These are phyloP conservation scores for Pollenia angustigena DNA, from an alignment of 2,888 invertebrate genomes.

Conservation along the genomic window DNA sequence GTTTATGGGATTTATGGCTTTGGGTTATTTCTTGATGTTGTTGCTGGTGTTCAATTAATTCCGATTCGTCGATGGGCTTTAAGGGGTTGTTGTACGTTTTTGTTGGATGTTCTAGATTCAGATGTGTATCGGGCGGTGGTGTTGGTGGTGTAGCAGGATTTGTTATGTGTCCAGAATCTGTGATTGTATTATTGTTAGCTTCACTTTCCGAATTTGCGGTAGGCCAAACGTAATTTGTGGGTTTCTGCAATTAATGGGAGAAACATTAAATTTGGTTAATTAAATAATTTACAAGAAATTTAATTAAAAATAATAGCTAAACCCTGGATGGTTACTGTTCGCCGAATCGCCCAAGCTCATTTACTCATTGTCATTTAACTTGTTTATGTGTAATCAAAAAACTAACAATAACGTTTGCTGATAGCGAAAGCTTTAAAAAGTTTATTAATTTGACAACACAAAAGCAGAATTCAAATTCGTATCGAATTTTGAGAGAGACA, in stretches of 20 bases:
- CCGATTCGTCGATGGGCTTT: constrained; percentile 53
- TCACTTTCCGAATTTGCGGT: constrained; percentile 75
- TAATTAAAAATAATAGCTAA: too few species aligned
- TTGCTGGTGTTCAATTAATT: constrained; percentile 63
- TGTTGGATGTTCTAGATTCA: constrained; percentile 56
- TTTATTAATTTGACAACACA: too few species aligned
- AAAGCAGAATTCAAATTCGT: too few species aligned
- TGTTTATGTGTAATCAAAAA: too few species aligned
- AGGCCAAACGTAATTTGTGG: constrained; percentile 87
- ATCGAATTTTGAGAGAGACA: too few species aligned
- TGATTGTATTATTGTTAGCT: constrained; percentile 72
- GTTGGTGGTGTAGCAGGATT: constrained; percentile 77
- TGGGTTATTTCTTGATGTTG: constrained; percentile 71
- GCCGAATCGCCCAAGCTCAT: too few species aligned
- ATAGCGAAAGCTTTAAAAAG: too few species aligned
- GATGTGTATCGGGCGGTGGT: constrained; percentile 71
- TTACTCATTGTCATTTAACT: too few species aligned
- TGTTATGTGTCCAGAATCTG: constrained; percentile 72
- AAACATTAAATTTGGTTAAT: neutral
- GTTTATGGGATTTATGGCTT: constrained; percentile 61
- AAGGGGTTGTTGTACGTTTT: constrained; percentile 59
- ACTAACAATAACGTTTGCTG: too few species aligned
- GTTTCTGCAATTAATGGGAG: constrained; percentile 86
- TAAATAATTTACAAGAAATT: too few species aligned
- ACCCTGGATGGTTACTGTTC: too few species aligned